phyloP scores from a whole-genome alignment of 2,797 vertebrate genomes.

The Liasis olivaceus region DNA sequence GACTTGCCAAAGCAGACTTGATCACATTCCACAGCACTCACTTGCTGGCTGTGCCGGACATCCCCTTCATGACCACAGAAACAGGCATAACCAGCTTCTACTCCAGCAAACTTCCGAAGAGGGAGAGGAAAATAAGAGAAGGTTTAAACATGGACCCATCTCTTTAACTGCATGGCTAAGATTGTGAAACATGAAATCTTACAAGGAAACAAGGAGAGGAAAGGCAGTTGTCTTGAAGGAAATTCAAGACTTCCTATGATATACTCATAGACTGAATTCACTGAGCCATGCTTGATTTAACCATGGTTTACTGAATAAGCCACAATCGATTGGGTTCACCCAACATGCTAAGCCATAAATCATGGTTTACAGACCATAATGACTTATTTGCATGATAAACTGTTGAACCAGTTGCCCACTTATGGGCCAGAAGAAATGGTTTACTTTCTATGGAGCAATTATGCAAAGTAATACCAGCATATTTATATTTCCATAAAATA shows the following conservation, averaged over 20 bases:
- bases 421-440: not conserved
- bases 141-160: not conserved
- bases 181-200: not conserved
- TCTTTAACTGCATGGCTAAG: not conserved
- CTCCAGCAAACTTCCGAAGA: slow-evolving; percentile 67
- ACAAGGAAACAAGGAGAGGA: not conserved
- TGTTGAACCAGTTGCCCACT: not conserved
- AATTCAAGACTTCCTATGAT: not conserved
- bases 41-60: slow-evolving; percentile 52
- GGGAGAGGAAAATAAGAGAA: not conserved
- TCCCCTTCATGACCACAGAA: slow-evolving; percentile 72
- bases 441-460: not conserved
- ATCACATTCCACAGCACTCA: slow-evolving; percentile 70
- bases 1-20: slow-evolving; percentile 75
- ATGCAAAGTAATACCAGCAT: not conserved
- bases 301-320: not conserved
- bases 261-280: not conserved
- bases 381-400: not conserved
- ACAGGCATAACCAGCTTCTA: slow-evolving; percentile 76
- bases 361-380: not conserved
- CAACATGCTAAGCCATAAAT: not conserved
- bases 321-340: not conserved
- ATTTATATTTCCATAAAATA: not conserved
- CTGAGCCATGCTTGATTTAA: not conserved
- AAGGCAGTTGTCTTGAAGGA: not conserved